A percentile compares a stretch with the other conserved stretches of the same genome.
These are phyloP conservation scores for Otocyon megalotis DNA, from an alignment of 2,113 vertebrate species.

Conservation along the genomic window DNA sequence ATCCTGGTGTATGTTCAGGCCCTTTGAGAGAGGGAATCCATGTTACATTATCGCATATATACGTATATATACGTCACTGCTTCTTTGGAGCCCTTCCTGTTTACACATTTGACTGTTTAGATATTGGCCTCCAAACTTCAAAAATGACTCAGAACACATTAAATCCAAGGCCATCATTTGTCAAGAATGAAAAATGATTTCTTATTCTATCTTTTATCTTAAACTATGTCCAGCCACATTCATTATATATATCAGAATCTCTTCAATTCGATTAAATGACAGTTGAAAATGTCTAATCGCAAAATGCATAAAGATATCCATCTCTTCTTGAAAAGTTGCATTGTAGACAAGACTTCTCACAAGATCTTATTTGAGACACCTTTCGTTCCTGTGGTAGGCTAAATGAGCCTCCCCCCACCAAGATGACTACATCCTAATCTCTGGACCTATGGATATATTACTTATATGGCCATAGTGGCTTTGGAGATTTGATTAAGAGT, in stretches of 20 bases:
- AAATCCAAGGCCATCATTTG: background rate
- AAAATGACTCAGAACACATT: background rate
- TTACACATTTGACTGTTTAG: background rate
- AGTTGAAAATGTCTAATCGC: background rate
- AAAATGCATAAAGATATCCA: background rate
- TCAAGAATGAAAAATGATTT: conserved; percentile 3
- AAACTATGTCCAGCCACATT: background rate
- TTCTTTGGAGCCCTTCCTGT: background rate
- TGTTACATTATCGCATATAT: background rate
- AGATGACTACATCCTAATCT: background rate
- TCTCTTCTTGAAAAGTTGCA: background rate
- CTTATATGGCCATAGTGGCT: background rate
- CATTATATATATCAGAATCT: background rate
- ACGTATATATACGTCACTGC: background rate
- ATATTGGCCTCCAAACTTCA: background rate
- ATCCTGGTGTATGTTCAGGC: background rate
- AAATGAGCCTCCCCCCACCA: background rate
- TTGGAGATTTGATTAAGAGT: background rate
- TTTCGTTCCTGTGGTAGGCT: background rate
- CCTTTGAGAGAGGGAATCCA: background rate
- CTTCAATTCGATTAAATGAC: background rate
- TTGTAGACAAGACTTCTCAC: background rate
- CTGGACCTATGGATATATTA: background rate
- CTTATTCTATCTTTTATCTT: background rate
- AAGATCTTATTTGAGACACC: background rate